A percentile compares a stretch with the other conserved stretches of the same genome.
phyloP scores from a whole-genome alignment of 2,888 invertebrate genomes.

The Panzeria rudis region DNA sequence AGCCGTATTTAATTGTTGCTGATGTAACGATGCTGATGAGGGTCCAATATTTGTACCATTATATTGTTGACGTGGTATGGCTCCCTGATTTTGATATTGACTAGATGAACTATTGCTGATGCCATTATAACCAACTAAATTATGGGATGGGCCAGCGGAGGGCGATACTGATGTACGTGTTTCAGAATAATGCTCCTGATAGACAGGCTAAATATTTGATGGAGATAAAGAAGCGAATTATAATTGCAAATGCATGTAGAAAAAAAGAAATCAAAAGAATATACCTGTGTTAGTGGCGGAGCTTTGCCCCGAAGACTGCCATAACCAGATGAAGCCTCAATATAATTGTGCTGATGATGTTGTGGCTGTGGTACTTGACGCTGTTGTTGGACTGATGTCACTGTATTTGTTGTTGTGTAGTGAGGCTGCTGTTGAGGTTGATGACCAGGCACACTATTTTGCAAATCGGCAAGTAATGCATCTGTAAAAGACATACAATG shows the following conservation, averaged over 20 bases:
- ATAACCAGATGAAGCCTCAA: constrained; percentile 85
- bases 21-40: constrained; percentile 38
- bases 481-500: constrained; percentile 85
- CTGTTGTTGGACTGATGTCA: constrained; percentile 80
- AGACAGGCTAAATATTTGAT: constrained; percentile 76
- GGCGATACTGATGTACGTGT: constrained; percentile 78
- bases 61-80: constrained; percentile 77
- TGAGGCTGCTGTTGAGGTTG: constrained; percentile 69
- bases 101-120: constrained; percentile 69
- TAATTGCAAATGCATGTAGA: constrained; percentile 12
- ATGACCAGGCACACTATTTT: constrained; percentile 93
- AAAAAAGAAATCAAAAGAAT: constrained; percentile 4
- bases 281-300: constrained; percentile 74
- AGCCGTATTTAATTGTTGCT: constrained; percentile 77
- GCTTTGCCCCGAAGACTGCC: constrained; percentile 91
- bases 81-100: constrained; percentile 80
- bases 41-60: constrained; percentile 72
- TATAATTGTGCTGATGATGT: constrained; percentile 75
- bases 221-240: constrained; percentile 6
- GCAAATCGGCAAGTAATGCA: constrained; percentile 97
- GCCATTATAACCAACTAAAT: constrained; percentile 71
- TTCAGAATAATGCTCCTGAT: constrained; percentile 82
- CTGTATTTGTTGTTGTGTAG: constrained; percentile 77
- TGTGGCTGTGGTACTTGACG: constrained; percentile 63
- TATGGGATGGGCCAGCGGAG: constrained; percentile 52